Evolutionary conservation across 23 tunicate species (phyloP).

Genomic region (Phallusia fumigata): DNA sequence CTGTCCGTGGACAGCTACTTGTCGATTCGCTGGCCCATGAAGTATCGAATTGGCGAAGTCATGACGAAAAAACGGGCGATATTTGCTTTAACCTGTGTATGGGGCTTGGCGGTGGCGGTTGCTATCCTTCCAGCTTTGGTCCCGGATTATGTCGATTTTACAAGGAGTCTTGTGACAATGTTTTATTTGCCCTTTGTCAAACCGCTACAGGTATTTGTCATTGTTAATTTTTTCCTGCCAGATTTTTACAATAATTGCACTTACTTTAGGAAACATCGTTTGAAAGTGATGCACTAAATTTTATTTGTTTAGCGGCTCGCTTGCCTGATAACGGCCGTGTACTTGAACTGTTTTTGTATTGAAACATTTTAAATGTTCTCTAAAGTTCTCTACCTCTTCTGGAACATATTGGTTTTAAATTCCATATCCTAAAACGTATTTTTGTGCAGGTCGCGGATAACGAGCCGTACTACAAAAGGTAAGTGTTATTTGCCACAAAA

Average conservation of each 20-base stretch:
- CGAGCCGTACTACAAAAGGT: neutral
- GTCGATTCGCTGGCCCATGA: conserved; percentile 82
- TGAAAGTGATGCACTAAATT: too few species aligned
- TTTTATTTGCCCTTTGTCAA: conserved; percentile 52
- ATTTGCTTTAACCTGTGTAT: conserved; percentile 22
- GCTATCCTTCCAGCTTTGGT: conserved; percentile 50
- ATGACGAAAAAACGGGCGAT: conserved; percentile 58
- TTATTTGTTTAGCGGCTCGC: too few species aligned
- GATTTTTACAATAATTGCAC: too few species aligned
- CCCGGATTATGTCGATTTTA: conserved; percentile 33
- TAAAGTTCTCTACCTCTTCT: too few species aligned
- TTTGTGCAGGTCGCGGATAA: neutral
- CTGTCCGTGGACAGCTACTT: conserved; percentile 77
- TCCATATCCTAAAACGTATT: neutral
- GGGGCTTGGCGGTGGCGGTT: conserved; percentile 62
- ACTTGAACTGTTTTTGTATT: too few species aligned
- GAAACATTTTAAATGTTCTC: too few species aligned
- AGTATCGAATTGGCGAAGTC: conserved; percentile 86
- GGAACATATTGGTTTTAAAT: too few species aligned
- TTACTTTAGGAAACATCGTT: too few species aligned
- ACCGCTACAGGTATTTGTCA: conserved; percentile 66
- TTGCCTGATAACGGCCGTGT: too few species aligned
- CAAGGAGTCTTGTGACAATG: conserved; percentile 46
- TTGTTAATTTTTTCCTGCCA: too few species aligned
- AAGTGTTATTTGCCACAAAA: neutral